Evolutionary conservation across 2,888 invertebrate genomes (phyloP).

Genomic region (Automeris io): DNA sequence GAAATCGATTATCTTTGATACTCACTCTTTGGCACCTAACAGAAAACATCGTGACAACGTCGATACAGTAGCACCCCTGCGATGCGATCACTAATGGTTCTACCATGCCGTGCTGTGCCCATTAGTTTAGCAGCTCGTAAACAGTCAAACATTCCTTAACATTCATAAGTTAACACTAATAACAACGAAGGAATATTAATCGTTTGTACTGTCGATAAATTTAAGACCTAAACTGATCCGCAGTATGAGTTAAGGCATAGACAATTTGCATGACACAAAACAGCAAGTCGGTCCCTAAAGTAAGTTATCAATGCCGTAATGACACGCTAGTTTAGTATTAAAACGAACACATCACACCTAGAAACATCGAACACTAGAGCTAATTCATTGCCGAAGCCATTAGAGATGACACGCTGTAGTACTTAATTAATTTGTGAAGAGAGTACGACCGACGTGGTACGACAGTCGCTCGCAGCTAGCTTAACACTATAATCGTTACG

Average conservation of each 20-base stretch:
- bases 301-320: constrained; percentile 42
- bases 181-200: constrained; percentile 23
- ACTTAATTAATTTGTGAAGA: constrained; percentile 70
- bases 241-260: constrained; percentile 51
- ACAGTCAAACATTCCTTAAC: constrained; percentile 4
- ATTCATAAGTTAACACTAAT: constrained; percentile 8
- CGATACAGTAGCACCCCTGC: constrained; percentile 15
- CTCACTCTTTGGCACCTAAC: constrained; percentile 75
- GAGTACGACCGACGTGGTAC: constrained; percentile 59
- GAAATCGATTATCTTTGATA: constrained; percentile 72
- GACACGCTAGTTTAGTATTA: constrained; percentile 61
- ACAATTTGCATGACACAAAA: constrained; percentile 49
- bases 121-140: constrained; percentile 2
- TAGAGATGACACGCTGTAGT: not conserved
- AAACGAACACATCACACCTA: constrained; percentile 72
- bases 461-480: constrained; percentile 61
- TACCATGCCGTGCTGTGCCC: not conserved
- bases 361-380: constrained; percentile 47
- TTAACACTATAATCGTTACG: constrained; percentile 61
- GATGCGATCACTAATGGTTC: not conserved
- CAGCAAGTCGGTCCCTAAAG: constrained; percentile 51
- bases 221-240: constrained; percentile 32
- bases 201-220: constrained; percentile 28
- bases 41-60: constrained; percentile 48
- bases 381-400: constrained; percentile 5